Conservation (phyloP, 1,140 invertebrate species). For the Manduca sexta region DNA sequence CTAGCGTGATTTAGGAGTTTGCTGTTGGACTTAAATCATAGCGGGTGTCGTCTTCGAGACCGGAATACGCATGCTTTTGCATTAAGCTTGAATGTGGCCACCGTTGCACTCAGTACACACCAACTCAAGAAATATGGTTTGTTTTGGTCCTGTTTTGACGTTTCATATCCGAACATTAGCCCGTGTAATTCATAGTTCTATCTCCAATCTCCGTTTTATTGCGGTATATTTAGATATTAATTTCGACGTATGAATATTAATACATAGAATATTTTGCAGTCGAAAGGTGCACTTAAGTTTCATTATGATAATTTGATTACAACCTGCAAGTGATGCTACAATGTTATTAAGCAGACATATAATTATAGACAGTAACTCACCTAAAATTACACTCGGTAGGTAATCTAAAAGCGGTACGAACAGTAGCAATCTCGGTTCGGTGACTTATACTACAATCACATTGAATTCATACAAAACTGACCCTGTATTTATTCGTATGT, state of each 20-base stretch:
- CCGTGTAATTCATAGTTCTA: constrained; percentile 13
- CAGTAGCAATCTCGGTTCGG: constrained; percentile 52
- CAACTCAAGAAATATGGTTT: constrained; percentile 29
- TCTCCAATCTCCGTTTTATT: neutral
- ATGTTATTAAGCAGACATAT: constrained; percentile 10
- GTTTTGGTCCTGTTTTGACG: constrained; percentile 33
- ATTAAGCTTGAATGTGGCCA: constrained; percentile 24
- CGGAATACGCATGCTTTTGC: constrained; percentile 42
- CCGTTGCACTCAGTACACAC: constrained; percentile 23
- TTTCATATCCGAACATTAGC: constrained; percentile 8
- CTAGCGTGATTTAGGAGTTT: constrained; percentile 52
- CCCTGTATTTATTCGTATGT: constrained; percentile 69
- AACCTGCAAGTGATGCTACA: neutral
- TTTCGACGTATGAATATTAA: neutral
- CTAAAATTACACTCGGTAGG: constrained; percentile 51
- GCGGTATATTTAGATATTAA: neutral
- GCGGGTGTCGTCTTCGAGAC: constrained; percentile 33
- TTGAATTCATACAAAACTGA: constrained; percentile 72
- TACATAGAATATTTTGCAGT: neutral
- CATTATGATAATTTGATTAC: constrained; percentile 6
- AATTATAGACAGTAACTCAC: constrained; percentile 40
- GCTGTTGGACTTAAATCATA: constrained; percentile 47
- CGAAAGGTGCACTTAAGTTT: constrained; percentile 3
- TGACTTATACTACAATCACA: constrained; percentile 72
- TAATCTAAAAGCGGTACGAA: constrained; percentile 56